A percentile compares a stretch with the other conserved stretches of the same genome.
These are phyloP conservation scores for Temnothorax longispinosus DNA, from an alignment of 1,140 invertebrate species.

Conservation along the genomic window DNA sequence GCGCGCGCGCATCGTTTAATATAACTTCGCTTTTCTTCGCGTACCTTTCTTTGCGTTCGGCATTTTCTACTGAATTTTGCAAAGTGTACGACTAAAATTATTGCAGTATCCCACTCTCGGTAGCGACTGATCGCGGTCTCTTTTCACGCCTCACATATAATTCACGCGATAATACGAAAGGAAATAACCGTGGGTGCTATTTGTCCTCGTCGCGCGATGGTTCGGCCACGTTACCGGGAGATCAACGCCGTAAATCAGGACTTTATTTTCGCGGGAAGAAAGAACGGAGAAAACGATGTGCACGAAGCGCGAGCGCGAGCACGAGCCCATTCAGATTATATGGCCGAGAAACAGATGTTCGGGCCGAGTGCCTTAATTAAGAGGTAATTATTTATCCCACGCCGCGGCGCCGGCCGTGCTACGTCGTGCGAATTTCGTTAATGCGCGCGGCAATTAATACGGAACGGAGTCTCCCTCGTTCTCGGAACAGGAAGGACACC, in stretches of 20 bases:
- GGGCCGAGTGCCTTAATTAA: constrained; percentile 75
- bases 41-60: background rate
- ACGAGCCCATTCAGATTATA: constrained; percentile 60
- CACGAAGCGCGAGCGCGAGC: constrained; percentile 5
- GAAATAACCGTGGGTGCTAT: constrained; percentile 71
- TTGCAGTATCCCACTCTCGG: constrained; percentile 23
- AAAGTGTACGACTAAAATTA: constrained; percentile 19
- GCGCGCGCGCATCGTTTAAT: background rate
- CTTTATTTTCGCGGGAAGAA: constrained; percentile 74
- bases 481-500: constrained; percentile 31
- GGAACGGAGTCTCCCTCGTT: constrained; percentile 18
- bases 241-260: constrained; percentile 76
- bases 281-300: constrained; percentile 51
- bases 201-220: constrained; percentile 75
- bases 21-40: background rate
- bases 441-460: constrained; percentile 65
- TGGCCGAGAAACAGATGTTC: constrained; percentile 74
- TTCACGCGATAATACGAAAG: constrained; percentile 74
- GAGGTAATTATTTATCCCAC: constrained; percentile 76
- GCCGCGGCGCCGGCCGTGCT: background rate
- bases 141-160: constrained; percentile 66
- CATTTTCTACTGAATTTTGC: background rate
- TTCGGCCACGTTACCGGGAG: constrained; percentile 47
- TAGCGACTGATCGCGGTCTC: constrained; percentile 26
- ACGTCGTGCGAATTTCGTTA: constrained; percentile 61